Percentiles rank a stretch among this genome's conserved stretches.
Conservation (phyloP, 2,797 vertebrate species). For the Neoniphon sammara region DNA sequence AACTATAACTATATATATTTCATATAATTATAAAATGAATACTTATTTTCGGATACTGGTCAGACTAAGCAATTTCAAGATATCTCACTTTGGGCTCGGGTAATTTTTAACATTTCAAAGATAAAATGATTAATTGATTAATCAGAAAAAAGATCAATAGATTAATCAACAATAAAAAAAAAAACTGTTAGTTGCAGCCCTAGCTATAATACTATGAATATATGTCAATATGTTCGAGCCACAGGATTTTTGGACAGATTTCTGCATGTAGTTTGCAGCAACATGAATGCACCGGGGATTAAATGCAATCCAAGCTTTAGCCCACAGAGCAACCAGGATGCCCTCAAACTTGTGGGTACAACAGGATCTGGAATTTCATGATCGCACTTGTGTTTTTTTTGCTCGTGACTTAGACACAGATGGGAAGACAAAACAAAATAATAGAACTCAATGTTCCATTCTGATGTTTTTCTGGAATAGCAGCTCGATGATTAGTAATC, state of each 20-base stretch:
- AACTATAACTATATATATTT: no score
- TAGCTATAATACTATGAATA: background rate
- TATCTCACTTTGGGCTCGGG: no score
- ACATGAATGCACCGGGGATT: constrained; percentile 58
- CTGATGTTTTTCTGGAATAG: constrained; percentile 41
- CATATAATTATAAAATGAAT: no score
- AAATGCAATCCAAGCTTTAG: constrained; percentile 44
- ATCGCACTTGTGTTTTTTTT: constrained; percentile 30
- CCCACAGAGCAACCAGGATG: constrained; percentile 23
- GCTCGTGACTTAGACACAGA: constrained; percentile 47
- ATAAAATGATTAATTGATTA: no score
- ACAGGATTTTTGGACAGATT: constrained; percentile 17
- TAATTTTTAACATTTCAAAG: no score
- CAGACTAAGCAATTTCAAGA: no score
- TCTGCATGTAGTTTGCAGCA: constrained; percentile 33
- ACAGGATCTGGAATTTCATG: constrained; percentile 20
- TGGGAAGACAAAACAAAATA: constrained; percentile 56
- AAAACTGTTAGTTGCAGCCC: no score
- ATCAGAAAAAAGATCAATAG: no score
- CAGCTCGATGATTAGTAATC: constrained; percentile 73
- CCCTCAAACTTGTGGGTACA: background rate
- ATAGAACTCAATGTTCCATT: constrained; percentile 45
- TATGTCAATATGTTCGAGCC: constrained; percentile 5
- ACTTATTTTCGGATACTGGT: no score
- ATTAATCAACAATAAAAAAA: background rate